These are phyloP conservation scores for Spinus olivaceus DNA, from an alignment of 2,797 vertebrate species.

Conservation along the genomic window DNA sequence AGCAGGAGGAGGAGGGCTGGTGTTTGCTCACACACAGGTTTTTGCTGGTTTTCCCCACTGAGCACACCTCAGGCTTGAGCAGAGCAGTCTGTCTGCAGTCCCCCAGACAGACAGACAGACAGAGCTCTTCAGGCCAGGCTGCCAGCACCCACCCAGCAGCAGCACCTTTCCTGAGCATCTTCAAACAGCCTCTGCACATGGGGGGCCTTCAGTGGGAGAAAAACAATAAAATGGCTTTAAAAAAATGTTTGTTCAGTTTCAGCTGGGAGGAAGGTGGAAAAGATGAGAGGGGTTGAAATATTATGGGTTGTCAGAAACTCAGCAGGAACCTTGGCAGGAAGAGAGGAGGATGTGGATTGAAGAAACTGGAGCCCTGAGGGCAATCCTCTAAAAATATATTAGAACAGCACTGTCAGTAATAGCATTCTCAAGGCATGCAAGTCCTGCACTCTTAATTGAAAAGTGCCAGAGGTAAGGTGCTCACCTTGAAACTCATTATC, in stretches of 20 bases:
- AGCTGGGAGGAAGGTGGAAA: not conserved
- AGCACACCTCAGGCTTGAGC: not conserved
- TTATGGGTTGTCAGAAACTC: constrained; percentile 20
- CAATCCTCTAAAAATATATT: constrained; percentile 59
- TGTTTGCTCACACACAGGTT: not conserved
- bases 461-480: constrained; percentile 56
- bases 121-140: not conserved
- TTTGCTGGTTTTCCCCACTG: not conserved
- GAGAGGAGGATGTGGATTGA: not conserved
- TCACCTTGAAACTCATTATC: constrained; percentile 61
- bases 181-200: not conserved
- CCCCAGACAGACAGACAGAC: not conserved
- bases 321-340: not conserved
- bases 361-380: constrained; percentile 51
- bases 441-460: constrained; percentile 47
- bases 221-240: not conserved
- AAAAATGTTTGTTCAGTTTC: not conserved
- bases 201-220: not conserved
- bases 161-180: not conserved
- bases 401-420: constrained; percentile 2
- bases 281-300: not conserved
- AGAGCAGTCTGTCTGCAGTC: not conserved
- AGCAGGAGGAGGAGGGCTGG: not conserved
- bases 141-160: not conserved
- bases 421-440: not conserved